Base-by-base conservation (phyloP, 2,888 invertebrate species). In the Phrixothrix hirtus region DNA sequence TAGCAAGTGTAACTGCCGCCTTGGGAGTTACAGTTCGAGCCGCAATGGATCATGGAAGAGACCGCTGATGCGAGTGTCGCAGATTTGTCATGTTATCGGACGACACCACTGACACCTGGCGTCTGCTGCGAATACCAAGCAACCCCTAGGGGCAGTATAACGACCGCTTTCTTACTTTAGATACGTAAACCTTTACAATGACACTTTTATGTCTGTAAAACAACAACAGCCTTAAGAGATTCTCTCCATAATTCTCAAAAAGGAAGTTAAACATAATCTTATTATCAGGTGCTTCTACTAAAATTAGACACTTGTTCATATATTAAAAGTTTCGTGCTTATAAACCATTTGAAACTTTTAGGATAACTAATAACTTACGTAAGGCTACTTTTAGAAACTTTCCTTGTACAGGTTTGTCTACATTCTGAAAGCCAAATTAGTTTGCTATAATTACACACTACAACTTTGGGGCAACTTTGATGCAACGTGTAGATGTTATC, bases 71-170 rank as follows among this genome's bases (percentile, higher is more conserved):
- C 60, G 58, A 57, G 58, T 57, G 56, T 44, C 55, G 59, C 55
- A 58, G 61, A 63, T 63, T 62, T 63, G 61, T 62, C 61, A 60
- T 62, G 60, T 60, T 63, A 61, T 61, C 56, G 59, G 56, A 44
- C 49, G 51, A 46, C 54, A 55, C 56, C 59, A 59, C 59, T 56
- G 61, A 59, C 59, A 61, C 57, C 59, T 57, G 57, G 56, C 46
- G 46, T 47, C 55, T 57, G 55, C 57, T 43, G 32, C 48, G 59
- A 61, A 61, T 61, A 59, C 57, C 51, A 58, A 61, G 44, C 46
- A 55, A 50, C 41, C 38, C 55, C 32, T 30, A 21, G 50, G 50
- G 49, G 36, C 34, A 26, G 29, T 25, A 30, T 26, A 53, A 41
- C 51, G 45, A 37, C 44, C 31, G 34, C 51, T 29, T 45, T 31